Evolutionary conservation across 30 jellyfish, hydroid and myxozoan species (phyloP), one percentile per base, ranked within the genome.

Genomic region (Turritopsis dohrnii): DNA sequence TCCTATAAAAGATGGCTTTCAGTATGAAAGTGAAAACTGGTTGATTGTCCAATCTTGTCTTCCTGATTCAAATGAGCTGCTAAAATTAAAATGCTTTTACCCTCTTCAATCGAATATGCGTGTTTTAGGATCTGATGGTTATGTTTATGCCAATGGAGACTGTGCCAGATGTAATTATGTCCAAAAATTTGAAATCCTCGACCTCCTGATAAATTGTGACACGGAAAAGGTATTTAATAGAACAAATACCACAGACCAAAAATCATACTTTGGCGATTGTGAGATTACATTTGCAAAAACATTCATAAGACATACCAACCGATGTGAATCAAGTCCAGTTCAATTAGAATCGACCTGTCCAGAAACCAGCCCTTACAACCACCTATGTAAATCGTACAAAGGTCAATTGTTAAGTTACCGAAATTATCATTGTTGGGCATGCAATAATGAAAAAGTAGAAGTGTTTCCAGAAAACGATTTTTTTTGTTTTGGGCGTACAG

Each of bases 381-480:
- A 69, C 77, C 19, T 69, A 69, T 69, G 77, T 27, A n/a, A 23
- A 0, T 69, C 77, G 19, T 69, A 69, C 22, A 27, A 27, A 27
- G 77, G 77, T 9, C 16, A n/a, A 23, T 16, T 69, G 77, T 8
- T 8, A 8, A 69, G 19, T n/a, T 69, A 69, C 30, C 30, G 31
- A 69, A 69, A 69, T 69, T 69, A 69, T 27, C 77, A 69, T 69
- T 69, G 77, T 21, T 69, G 77, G 77, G 30, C 31, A 69, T 69
- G 77, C 22, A 69, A 69, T 27, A 69, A 69, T 21, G 77, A 69
- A 19, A 23, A 23, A n/a, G 77, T 9, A 13, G 13, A 41, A 41
- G 13, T 41, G 5, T 5, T 41, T 5, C 60, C 60, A 41, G 60
- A 41, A n/a, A n/a, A n/a, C n/a, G n/a, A n/a, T 41, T 41, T 41